Percentiles rank a stretch among this genome's conserved stretches.
Evolutionary conservation across 2,113 vertebrate genomes (phyloP).

Genomic region (Saguinus midas): DNA sequence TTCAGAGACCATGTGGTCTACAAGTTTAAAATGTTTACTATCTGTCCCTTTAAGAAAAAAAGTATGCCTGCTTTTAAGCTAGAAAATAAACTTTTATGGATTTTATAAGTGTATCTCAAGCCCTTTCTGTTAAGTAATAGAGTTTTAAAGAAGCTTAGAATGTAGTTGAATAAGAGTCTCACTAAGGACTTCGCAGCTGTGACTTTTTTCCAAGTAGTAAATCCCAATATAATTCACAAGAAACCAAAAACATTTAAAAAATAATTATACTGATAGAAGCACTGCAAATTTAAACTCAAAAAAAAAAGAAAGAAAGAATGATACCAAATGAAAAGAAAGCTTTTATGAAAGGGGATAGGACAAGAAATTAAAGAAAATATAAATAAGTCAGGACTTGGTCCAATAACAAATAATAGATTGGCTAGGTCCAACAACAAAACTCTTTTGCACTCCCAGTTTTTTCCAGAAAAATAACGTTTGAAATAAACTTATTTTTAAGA

Average conservation of each 20-base stretch:
- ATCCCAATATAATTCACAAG: background rate
- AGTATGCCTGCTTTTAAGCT: background rate
- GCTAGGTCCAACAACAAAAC: background rate
- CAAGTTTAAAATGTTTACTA: background rate
- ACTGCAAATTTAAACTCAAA: background rate
- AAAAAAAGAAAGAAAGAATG: too few relatives aligned
- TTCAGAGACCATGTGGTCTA: background rate
- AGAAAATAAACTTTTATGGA: background rate
- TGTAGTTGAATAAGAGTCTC: background rate
- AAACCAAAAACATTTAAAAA: background rate
- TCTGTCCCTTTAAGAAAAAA: background rate
- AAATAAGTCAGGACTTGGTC: background rate
- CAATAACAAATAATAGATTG: background rate
- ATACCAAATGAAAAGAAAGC: background rate
- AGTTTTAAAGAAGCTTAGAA: background rate
- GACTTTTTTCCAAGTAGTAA: background rate
- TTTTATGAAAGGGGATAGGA: background rate
- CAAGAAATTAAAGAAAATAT: background rate
- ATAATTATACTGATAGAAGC: background rate
- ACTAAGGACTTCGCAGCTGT: background rate
- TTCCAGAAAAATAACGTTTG: background rate
- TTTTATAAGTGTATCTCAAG: background rate
- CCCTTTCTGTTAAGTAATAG: background rate
- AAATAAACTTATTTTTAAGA: background rate
- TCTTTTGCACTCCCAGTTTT: background rate